Evolutionary conservation across 2,797 vertebrate genomes (phyloP).

Genomic region (Menidia menidia): DNA sequence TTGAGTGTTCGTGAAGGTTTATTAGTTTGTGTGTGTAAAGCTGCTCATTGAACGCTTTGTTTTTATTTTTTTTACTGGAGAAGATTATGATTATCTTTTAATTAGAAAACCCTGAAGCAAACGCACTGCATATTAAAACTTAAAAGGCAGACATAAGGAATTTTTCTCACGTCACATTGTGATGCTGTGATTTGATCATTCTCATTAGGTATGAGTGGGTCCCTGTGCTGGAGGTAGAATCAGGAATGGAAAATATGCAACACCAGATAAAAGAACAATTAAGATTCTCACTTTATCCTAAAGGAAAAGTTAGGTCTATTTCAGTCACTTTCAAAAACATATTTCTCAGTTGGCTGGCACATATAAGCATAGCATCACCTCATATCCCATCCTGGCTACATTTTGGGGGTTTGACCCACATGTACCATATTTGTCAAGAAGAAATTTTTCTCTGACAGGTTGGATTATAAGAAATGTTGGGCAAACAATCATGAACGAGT

Average conservation of each 20-base stretch:
- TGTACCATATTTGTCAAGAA: no score
- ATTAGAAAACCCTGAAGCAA: not conserved
- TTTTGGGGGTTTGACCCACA: not conserved
- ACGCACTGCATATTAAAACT: not conserved
- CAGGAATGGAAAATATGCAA: not conserved
- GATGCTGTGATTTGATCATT: not conserved
- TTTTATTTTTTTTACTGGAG: not conserved
- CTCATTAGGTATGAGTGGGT: not conserved
- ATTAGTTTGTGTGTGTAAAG: no score
- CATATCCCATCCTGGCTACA: not conserved
- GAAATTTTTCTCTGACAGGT: conserved; percentile 12
- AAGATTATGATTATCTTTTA: not conserved
- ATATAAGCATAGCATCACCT: not conserved
- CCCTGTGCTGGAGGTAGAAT: not conserved
- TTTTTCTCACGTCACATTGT: not conserved
- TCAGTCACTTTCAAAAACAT: not conserved
- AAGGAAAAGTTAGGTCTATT: no score
- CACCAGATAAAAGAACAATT: not conserved
- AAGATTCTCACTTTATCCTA: not conserved
- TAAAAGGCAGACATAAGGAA: not conserved
- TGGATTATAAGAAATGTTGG: conserved; percentile 14
- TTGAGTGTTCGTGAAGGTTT: not conserved
- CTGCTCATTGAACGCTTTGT: no score
- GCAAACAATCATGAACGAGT: conserved; percentile 5
- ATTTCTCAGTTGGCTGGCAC: not conserved